Percentiles rank a stretch among this genome's conserved stretches.
Evolutionary conservation across 1,140 invertebrate species (phyloP).

Genomic region (Drosophila pallidifrons): DNA sequence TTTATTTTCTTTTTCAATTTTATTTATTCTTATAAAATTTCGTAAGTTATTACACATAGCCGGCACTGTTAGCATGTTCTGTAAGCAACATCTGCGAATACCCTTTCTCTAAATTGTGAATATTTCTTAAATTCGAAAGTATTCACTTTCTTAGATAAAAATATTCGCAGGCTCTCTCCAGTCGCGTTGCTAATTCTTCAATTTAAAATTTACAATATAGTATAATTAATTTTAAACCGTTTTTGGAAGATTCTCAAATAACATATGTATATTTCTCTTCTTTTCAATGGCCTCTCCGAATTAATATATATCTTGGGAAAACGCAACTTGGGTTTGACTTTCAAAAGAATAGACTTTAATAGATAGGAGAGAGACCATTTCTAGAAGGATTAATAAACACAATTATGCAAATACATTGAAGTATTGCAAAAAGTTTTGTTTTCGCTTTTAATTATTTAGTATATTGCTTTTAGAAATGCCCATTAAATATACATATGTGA

Average conservation of each 20-base stretch:
- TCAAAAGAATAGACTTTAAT: background rate
- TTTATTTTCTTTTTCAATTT: slow-evolving; percentile 15
- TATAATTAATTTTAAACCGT: slow-evolving; percentile 15
- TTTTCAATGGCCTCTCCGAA: slow-evolving; percentile 5
- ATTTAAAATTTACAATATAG: slow-evolving; percentile 26
- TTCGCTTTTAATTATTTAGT: slow-evolving; percentile 26
- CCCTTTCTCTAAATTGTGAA: background rate
- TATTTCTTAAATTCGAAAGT: background rate
- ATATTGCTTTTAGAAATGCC: slow-evolving; percentile 56
- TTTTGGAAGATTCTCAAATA: slow-evolving; percentile 69
- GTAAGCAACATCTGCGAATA: slow-evolving; percentile 26
- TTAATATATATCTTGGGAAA: background rate
- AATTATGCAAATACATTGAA: slow-evolving; percentile 1
- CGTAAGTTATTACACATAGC: slow-evolving; percentile 75
- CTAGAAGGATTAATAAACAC: slow-evolving; percentile 1
- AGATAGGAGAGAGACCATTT: slow-evolving; percentile 17
- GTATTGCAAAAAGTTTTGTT: slow-evolving; percentile 15
- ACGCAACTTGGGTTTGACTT: background rate
- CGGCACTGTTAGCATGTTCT: slow-evolving; percentile 64
- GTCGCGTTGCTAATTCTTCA: slow-evolving; percentile 2
- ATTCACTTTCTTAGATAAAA: slow-evolving; percentile 1
- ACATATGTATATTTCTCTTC: slow-evolving; percentile 21
- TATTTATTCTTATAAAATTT: slow-evolving; percentile 59
- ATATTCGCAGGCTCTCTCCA: slow-evolving; percentile 18
- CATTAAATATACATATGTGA: slow-evolving; percentile 47